Percentiles rank a stretch among this genome's conserved stretches.
These are phyloP conservation scores for Cephalophus harveyi DNA, from an alignment of 2,113 vertebrate genomes.

Conservation along the genomic window DNA sequence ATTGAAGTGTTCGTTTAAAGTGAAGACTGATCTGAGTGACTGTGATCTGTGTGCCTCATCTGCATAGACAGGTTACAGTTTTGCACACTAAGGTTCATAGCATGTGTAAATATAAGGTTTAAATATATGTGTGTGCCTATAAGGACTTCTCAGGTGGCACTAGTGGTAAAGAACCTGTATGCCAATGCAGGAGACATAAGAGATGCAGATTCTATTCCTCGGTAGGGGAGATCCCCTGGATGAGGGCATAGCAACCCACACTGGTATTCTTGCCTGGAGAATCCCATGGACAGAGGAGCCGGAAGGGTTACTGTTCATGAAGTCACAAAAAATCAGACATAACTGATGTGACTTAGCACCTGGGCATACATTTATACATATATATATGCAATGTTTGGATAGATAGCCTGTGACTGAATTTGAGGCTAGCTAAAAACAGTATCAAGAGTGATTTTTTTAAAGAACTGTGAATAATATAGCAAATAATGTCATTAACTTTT, in stretches of 20 bases:
- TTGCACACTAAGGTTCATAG: not conserved
- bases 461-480: not conserved
- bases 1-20: constrained; percentile 61
- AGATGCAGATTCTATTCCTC: not conserved
- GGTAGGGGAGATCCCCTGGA: not conserved
- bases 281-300: no score
- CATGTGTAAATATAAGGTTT: not conserved
- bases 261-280: no score
- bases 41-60: constrained; percentile 30
- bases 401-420: constrained; percentile 26
- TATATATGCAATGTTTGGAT: no score
- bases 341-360: no score
- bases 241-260: not conserved
- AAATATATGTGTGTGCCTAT: not conserved
- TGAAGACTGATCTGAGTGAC: constrained; percentile 61
- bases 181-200: not conserved
- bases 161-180: not conserved
- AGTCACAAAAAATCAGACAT: no score
- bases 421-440: not conserved
- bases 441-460: not conserved
- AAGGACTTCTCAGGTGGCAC: not conserved
- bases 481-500: constrained; percentile 55
- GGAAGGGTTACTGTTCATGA: no score
- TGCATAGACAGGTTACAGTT: constrained; percentile 54
- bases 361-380: not conserved